Percentiles rank a stretch among this genome's conserved stretches.
These are phyloP conservation scores for Cheilosia variabilis DNA, from an alignment of 2,888 invertebrate genomes.

Conservation along the genomic window DNA sequence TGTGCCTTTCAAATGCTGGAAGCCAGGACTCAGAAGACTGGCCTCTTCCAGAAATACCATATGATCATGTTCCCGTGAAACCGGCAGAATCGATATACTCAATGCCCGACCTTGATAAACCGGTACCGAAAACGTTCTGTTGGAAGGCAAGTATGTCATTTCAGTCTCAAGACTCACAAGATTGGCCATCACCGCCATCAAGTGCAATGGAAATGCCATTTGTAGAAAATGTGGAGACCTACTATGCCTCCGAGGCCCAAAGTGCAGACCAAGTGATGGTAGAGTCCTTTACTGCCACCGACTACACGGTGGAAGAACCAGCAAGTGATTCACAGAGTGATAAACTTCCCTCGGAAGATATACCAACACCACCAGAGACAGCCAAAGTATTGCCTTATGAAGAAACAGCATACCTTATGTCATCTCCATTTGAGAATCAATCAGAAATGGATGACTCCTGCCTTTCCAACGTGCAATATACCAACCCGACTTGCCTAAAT, in stretches of 20 bases:
- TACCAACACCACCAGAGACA: constrained; percentile 79
- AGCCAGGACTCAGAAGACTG: constrained; percentile 91
- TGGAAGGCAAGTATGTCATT: constrained; percentile 83
- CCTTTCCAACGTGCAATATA: constrained; percentile 79
- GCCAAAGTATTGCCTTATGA: constrained; percentile 83
- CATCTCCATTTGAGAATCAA: constrained; percentile 80
- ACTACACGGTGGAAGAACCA: constrained; percentile 86
- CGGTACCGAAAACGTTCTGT: constrained; percentile 83
- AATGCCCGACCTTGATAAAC: constrained; percentile 82
- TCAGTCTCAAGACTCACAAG: constrained; percentile 89
- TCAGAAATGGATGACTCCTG: constrained; percentile 78
- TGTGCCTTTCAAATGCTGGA: constrained; percentile 85
- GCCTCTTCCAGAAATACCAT: constrained; percentile 90
- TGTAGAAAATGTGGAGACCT: constrained; percentile 91
- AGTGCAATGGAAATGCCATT: constrained; percentile 88
- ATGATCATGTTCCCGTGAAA: constrained; percentile 82
- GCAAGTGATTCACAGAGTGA: constrained; percentile 86
- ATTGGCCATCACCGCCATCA: constrained; percentile 92
- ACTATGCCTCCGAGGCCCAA: constrained; percentile 91
- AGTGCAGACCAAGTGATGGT: constrained; percentile 91
- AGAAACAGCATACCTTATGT: constrained; percentile 82
- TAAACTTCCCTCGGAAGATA: constrained; percentile 82
- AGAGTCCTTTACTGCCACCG: constrained; percentile 88
- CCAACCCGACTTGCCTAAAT: constrained; percentile 81
- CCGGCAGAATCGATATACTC: constrained; percentile 80